A percentile compares a stretch with the other conserved stretches of the same genome.
phyloP scores from a whole-genome alignment of 2,888 invertebrate genomes.

The Chrysolina oricalcia region DNA sequence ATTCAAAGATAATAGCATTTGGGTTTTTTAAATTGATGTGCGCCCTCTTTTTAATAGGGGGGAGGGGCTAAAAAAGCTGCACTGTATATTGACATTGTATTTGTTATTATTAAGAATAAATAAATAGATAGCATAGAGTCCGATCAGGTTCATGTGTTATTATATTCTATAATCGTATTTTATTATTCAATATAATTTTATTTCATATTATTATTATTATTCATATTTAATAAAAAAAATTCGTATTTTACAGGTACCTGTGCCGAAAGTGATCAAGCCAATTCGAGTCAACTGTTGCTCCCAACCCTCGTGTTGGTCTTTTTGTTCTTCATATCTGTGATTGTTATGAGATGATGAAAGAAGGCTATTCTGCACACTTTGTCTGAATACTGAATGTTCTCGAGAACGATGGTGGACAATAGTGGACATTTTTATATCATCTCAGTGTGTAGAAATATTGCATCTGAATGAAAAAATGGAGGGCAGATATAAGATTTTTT shows the following conservation, averaged over 20 bases:
- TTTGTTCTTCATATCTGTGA: conserved; percentile 55
- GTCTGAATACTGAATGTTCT: conserved; percentile 63
- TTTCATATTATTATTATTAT: too few relatives aligned
- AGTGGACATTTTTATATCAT: conserved; percentile 45
- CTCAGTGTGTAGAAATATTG: conserved; percentile 37
- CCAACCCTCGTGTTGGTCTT: conserved; percentile 61
- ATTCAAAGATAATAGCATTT: too few relatives aligned
- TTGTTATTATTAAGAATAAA: too few relatives aligned
- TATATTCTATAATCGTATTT: too few relatives aligned
- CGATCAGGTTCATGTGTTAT: too few relatives aligned
- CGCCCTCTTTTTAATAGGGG: too few relatives aligned
- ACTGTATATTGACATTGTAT: too few relatives aligned
- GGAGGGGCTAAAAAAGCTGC: too few relatives aligned
- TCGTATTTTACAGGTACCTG: conserved; percentile 61
- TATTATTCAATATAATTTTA: too few relatives aligned
- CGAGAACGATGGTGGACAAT: conserved; percentile 51
- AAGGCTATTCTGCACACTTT: conserved; percentile 60
- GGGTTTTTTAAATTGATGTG: too few relatives aligned
- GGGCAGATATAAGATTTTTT: conserved; percentile 9
- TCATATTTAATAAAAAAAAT: too few relatives aligned
- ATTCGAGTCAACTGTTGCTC: conserved; percentile 57
- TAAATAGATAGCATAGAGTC: too few relatives aligned
- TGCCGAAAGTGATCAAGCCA: conserved; percentile 59
- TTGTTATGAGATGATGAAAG: conserved; percentile 66
- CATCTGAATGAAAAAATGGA: conserved; percentile 23